A percentile compares a stretch with the other conserved stretches of the same genome.
Conservation (phyloP, 2,113 vertebrate species). For the Ciconia maguari region DNA sequence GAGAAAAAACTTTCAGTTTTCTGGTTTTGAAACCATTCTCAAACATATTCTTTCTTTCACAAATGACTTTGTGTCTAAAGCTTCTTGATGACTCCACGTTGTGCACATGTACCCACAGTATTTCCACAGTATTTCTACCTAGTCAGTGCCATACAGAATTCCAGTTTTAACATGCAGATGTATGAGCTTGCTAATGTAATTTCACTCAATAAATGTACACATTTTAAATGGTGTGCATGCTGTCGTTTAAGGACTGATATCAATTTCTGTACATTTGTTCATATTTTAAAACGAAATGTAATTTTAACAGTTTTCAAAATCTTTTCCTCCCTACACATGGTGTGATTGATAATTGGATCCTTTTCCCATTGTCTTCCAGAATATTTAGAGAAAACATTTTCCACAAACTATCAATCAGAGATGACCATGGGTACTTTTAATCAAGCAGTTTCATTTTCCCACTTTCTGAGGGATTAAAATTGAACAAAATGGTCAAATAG, state of each 20-base stretch:
- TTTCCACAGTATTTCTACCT: neutral
- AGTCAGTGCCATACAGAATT: neutral
- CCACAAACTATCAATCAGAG: neutral
- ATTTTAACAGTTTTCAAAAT: neutral
- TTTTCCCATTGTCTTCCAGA: neutral
- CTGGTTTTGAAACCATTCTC: neutral
- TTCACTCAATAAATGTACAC: neutral
- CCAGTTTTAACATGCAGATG: neutral
- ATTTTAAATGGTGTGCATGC: neutral
- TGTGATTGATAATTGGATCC: neutral
- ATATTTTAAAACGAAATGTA: neutral
- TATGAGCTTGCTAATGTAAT: neutral
- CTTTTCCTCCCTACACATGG: neutral
- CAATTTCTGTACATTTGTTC: neutral
- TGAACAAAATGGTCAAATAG: neutral
- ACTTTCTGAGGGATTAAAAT: neutral
- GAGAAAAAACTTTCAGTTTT: neutral
- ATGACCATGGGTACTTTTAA: neutral
- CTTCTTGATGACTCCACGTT: fast-evolving
- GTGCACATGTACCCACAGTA: neutral
- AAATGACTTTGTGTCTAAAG: neutral
- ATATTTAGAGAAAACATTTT: neutral
- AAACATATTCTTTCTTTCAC: neutral
- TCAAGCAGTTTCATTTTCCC: neutral
- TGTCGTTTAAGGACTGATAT: neutral